Conservation (phyloP, 2,797 vertebrate genomes). For the Enteromius thamalakanensis region DNA sequence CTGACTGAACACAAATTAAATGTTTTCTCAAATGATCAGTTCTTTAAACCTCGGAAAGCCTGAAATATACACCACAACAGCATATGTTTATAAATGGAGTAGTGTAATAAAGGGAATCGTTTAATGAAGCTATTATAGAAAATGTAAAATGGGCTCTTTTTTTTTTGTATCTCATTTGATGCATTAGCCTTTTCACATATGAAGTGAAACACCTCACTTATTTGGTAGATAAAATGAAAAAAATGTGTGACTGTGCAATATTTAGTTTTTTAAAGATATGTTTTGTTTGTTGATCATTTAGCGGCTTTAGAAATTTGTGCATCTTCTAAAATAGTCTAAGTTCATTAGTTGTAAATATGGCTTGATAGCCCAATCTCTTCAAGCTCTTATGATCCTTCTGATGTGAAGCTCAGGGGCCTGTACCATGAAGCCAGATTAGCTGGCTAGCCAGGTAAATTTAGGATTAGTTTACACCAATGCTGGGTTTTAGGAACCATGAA, state of each 20-base stretch:
- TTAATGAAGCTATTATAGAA: not conserved
- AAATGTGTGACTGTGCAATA: not conserved
- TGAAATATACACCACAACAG: not conserved
- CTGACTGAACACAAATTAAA: not conserved
- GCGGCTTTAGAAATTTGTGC: not conserved
- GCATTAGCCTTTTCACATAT: not conserved
- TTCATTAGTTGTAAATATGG: not conserved
- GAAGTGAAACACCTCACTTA: not conserved
- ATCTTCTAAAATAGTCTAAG: not conserved
- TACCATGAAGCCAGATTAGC: too few species aligned
- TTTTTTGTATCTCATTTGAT: not conserved
- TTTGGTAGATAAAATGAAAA: not conserved
- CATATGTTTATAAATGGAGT: not conserved
- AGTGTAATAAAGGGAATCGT: not conserved
- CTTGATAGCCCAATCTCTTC: not conserved
- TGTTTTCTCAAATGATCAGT: not conserved
- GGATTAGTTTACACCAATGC: too few species aligned
- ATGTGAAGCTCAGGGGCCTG: too few species aligned
- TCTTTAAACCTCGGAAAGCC: not conserved
- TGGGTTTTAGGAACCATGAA: too few species aligned
- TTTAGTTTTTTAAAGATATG: not conserved
- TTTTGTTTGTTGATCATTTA: not conserved
- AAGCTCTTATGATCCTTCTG: not conserved
- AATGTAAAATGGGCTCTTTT: not conserved
- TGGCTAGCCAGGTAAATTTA: too few species aligned